phyloP scores from a whole-genome alignment of 2,113 vertebrate genomes.

The Chroicocephalus ridibundus region DNA sequence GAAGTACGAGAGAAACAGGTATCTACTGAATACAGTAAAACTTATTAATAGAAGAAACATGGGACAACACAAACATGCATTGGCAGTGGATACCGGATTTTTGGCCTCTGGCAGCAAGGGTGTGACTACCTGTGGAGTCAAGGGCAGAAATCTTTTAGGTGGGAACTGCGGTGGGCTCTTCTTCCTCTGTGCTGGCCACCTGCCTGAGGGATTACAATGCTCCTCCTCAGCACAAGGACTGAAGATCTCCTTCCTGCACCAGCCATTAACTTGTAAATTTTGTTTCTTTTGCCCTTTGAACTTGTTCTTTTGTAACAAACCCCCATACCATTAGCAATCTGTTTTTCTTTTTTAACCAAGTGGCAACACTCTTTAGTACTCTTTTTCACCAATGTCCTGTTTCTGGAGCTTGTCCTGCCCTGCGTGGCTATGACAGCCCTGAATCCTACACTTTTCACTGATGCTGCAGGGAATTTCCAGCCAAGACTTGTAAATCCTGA shows the following conservation, averaged over 20 bases:
- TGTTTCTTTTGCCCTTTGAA: not conserved
- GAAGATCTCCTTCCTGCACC: not conserved
- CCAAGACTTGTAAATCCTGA: not conserved
- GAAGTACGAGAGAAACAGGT: not conserved
- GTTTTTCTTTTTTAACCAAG: too few relatives aligned
- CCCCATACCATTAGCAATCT: rapidly evolving
- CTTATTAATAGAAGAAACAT: not conserved
- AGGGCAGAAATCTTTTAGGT: not conserved
- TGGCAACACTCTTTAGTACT: not conserved
- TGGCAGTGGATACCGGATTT: not conserved
- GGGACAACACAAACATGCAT: not conserved
- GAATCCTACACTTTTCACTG: not conserved
- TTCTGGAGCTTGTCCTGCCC: not conserved
- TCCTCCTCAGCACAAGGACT: not conserved
- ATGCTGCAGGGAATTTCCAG: not conserved
- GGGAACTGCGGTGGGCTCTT: not conserved
- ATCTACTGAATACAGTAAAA: not conserved
- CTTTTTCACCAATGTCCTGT: not conserved
- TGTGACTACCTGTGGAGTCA: not conserved
- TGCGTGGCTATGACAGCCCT: not conserved
- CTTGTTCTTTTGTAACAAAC: not conserved
- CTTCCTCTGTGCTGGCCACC: not conserved
- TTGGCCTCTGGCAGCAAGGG: not conserved
- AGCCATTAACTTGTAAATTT: not conserved
- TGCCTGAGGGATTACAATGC: not conserved